Conservation (phyloP, 2,113 vertebrate genomes). For the Piaya cayana region DNA sequence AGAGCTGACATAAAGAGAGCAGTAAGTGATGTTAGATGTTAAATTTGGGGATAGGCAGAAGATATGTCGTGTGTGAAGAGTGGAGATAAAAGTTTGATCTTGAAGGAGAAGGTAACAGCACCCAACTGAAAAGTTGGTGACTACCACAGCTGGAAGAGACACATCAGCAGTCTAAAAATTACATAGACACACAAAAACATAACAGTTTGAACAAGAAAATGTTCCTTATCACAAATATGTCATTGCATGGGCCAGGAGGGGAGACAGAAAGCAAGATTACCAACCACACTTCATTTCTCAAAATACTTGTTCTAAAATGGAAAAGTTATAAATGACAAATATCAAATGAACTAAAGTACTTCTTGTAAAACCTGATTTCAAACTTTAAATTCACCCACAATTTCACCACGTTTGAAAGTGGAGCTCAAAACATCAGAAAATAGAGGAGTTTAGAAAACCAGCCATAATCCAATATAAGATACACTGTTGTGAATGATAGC, state of each 20-base stretch:
- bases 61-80: neutral
- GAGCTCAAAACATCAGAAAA: constrained; percentile 30
- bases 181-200: neutral
- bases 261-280: neutral
- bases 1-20: neutral
- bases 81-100: neutral
- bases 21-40: neutral
- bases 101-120: neutral
- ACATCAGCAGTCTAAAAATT: neutral
- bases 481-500: neutral
- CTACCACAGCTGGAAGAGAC: neutral
- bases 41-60: neutral
- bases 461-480: neutral
- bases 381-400: neutral
- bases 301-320: neutral
- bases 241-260: neutral
- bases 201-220: neutral
- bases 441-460: neutral
- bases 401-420: neutral
- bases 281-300: neutral
- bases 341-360: neutral
- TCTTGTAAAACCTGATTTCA: neutral
- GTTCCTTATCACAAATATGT: neutral
- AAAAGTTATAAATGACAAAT: neutral
- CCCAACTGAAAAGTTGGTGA: neutral